Percentiles rank a stretch among this genome's conserved stretches.
phyloP scores from a whole-genome alignment of 2,113 vertebrate genomes.

The Phycodurus eques region DNA sequence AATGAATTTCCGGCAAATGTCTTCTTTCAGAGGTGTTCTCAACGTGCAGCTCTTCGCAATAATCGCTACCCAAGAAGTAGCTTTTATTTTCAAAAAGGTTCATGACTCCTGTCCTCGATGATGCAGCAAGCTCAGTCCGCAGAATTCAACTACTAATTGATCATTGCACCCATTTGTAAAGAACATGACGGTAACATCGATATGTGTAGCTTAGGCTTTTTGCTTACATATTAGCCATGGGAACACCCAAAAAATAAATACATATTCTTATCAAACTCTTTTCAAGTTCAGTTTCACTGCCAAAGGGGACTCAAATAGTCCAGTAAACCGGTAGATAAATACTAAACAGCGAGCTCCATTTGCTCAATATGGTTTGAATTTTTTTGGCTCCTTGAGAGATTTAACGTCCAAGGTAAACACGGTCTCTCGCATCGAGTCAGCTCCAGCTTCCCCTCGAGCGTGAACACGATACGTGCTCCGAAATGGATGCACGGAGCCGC shows the following conservation, averaged over 20 bases:
- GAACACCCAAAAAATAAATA: neutral
- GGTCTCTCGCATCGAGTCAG: neutral
- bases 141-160: neutral
- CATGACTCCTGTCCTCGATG: neutral
- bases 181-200: neutral
- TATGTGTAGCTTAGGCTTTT: neutral
- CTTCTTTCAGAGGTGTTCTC: too few relatives aligned
- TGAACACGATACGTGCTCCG: neutral
- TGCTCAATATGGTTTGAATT: neutral
- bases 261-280: neutral
- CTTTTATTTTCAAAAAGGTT: neutral
- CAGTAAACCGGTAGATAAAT: neutral
- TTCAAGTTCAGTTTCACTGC: neutral
- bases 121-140: neutral
- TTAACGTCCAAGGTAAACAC: neutral
- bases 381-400: neutral
- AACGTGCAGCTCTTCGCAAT: too few relatives aligned
- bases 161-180: neutral
- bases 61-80: too few relatives aligned
- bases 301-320: neutral
- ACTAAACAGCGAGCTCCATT: neutral
- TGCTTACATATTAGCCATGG: neutral
- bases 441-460: neutral
- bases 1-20: too few relatives aligned
- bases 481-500: neutral